Percentiles rank a stretch among this genome's conserved stretches.
These are phyloP conservation scores for Andrena camellia DNA, from an alignment of 2,888 invertebrate species.

Conservation along the genomic window DNA sequence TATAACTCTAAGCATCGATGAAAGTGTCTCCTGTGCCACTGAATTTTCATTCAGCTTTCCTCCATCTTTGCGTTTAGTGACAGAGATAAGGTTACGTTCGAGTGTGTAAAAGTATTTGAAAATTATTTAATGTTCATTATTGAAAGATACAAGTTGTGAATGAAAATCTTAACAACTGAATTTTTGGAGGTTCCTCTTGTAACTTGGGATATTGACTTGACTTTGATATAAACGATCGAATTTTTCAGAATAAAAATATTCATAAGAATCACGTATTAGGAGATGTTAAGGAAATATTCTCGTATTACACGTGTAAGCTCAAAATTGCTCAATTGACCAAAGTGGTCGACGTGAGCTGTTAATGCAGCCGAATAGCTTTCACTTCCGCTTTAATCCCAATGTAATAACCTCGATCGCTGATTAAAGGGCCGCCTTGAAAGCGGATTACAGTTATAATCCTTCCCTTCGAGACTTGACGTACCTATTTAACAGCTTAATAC, in stretches of 20 bases:
- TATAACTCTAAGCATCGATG: not conserved
- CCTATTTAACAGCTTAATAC: not conserved
- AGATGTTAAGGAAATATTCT: not conserved
- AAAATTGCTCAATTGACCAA: not conserved
- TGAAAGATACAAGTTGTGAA: slow-evolving; percentile 46
- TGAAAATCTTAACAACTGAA: slow-evolving; percentile 32
- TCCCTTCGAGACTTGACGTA: not conserved
- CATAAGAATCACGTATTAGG: too few relatives aligned
- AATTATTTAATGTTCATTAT: slow-evolving; percentile 53
- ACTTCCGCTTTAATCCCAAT: not conserved
- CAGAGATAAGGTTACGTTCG: slow-evolving; percentile 32
- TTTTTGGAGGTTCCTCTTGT: too few relatives aligned
- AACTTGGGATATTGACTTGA: too few relatives aligned
- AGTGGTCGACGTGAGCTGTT: not conserved
- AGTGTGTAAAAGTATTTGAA: slow-evolving; percentile 33
- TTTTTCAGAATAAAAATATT: too few relatives aligned
- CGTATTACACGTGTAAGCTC: not conserved
- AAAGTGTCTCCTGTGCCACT: slow-evolving; percentile 18
- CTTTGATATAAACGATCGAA: too few relatives aligned
- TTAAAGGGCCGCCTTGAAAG: slow-evolving; percentile 1
- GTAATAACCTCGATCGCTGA: not conserved
- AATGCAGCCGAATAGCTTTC: not conserved
- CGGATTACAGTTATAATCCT: slow-evolving; percentile 1
- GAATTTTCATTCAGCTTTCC: slow-evolving; percentile 34
- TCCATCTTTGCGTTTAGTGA: slow-evolving; percentile 33